These are phyloP conservation scores for Drymonia ruficornis DNA, from an alignment of 2,888 invertebrate genomes.

Conservation along the genomic window DNA sequence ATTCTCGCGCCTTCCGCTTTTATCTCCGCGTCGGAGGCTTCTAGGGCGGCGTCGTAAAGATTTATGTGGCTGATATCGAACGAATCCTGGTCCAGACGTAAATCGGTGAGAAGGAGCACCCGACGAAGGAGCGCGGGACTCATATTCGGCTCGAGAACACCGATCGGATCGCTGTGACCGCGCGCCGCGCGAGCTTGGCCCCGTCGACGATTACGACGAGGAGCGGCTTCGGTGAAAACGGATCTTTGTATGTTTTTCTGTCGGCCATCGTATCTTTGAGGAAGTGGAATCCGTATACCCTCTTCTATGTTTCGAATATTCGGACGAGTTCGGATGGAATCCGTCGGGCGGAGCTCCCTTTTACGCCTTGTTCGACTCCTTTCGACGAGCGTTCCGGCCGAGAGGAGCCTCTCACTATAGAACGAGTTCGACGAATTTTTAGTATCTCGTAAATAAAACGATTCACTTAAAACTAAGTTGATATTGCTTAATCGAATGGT, in stretches of 20 bases:
- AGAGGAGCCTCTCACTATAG: constrained; percentile 2
- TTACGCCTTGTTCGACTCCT: constrained; percentile 2
- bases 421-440: background rate
- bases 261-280: background rate
- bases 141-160: constrained; percentile 15
- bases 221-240: background rate
- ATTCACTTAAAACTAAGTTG: constrained; percentile 40
- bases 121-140: constrained; percentile 24
- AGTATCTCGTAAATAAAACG: constrained; percentile 18
- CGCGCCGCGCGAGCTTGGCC: constrained; percentile 2
- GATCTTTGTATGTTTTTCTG: background rate
- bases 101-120: constrained; percentile 35
- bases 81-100: constrained; percentile 12
- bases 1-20: constrained; percentile 19
- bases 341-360: constrained; percentile 6
- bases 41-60: constrained; percentile 16
- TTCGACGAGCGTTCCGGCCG: background rate
- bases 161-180: constrained; percentile 9
- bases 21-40: constrained; percentile 23
- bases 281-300: background rate
- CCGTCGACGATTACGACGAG: background rate
- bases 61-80: constrained; percentile 15
- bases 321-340: constrained; percentile 18
- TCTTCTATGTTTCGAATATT: constrained; percentile 4
- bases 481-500: constrained; percentile 41